phyloP scores from a whole-genome alignment of 2,113 vertebrate species.

The Bothrops jararaca region DNA sequence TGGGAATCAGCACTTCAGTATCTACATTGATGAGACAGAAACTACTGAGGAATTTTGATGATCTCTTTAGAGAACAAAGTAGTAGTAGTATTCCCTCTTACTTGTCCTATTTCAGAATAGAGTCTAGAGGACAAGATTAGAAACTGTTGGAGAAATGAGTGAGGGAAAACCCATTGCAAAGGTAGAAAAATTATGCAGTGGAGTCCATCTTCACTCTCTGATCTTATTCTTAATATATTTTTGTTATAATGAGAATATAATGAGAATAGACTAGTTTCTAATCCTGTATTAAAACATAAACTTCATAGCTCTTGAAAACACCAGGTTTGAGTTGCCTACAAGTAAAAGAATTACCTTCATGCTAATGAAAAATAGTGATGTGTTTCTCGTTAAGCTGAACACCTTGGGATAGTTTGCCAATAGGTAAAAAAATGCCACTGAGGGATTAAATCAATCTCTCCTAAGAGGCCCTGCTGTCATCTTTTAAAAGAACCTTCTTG shows the following conservation, averaged over 20 bases:
- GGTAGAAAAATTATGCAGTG: not conserved
- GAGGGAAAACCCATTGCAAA: not conserved
- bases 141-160: not conserved
- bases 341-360: not conserved
- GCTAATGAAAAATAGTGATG: not conserved
- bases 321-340: not conserved
- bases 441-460: not conserved
- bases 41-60: not conserved
- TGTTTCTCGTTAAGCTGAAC: not conserved
- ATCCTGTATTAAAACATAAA: not conserved
- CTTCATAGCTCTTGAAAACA: not conserved
- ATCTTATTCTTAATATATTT: not conserved
- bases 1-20: slow-evolving; percentile 15
- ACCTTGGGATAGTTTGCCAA: not conserved
- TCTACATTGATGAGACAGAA: slow-evolving; percentile 8
- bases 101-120: not conserved
- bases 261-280: not conserved
- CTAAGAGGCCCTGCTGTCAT: slow-evolving; percentile 15
- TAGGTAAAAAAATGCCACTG: not conserved
- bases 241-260: not conserved
- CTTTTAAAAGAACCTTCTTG: slow-evolving; percentile 24
- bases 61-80: not conserved
- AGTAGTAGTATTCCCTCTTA: not conserved
- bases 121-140: not conserved
- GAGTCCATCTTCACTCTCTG: not conserved